Evolutionary conservation across 2,113 vertebrate species (phyloP), one percentile per base, ranked within the genome.

Genomic region (Sinocyclocheilus maitianheensis): DNA sequence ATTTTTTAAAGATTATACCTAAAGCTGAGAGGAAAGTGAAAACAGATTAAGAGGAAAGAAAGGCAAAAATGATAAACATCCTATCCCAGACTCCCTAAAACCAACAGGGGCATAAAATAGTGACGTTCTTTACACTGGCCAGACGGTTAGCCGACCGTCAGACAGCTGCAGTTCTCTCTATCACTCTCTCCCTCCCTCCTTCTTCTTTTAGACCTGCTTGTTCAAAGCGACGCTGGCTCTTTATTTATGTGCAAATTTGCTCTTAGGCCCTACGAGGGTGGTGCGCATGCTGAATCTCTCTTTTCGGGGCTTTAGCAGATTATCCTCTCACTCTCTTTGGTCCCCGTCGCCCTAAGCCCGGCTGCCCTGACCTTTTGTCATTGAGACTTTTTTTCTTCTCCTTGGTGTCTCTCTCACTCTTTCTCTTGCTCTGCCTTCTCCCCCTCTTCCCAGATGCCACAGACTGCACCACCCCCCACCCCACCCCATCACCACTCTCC

Each of bases 331-430:
- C 94, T 94, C 92, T 94, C 93, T 94, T 93, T 94, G 91, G 89
- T 93, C 94, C 93, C 93, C 90, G 92, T 94, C 96, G 94, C 94
- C 93, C 89, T 95, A 95, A 96, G 92, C 93, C 94, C 93, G 95
- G 96, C 95, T 97, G 96, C 95, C 94, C 94, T 91, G 93, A 94
- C 95, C 94, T 94, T 99, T 98, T 97, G 96, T 97, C 95, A 95
- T 93, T 88, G 93, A 95, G 94, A 93, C 92, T 95, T 94, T 95
- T 92, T 94, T 92, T 92, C 90, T 91, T 91, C 89, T 91, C 88
- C 92, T 89, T 94, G 92, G 91, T 94, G 92, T 93, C 93, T 93
- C 90, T 94, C 92, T 93, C 90, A 91, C 92, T 93, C 90, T 90
- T 91, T 89, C 91, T 89, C 83, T 74, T 24, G 78, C 89, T 88